Percentiles rank a stretch among this genome's conserved stretches.
Conservation (phyloP, 2,888 invertebrate genomes). For the Allophyes oxyacanthae region DNA sequence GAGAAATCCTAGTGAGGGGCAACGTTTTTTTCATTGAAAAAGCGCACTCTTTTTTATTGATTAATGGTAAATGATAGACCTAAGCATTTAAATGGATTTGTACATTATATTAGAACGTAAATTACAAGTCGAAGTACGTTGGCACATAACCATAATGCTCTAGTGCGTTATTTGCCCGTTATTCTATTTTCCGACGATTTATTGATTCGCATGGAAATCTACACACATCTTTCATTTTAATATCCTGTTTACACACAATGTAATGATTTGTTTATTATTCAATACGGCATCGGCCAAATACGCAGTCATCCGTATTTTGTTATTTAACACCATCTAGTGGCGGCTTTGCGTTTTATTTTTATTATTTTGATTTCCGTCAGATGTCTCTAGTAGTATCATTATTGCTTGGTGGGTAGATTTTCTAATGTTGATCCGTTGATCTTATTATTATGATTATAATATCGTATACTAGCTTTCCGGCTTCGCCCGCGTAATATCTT, state of each 20-base stretch:
- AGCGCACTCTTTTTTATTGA: too few species aligned
- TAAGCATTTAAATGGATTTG: too few species aligned
- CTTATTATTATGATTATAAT: too few species aligned
- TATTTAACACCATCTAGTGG: slow-evolving; percentile 33
- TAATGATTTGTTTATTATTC: slow-evolving; percentile 33
- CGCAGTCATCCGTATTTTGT: neutral
- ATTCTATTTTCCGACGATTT: slow-evolving; percentile 17
- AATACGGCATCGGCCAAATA: slow-evolving; percentile 2
- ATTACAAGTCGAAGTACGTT: too few species aligned
- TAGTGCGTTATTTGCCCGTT: neutral
- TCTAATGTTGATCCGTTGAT: neutral
- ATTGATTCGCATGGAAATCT: slow-evolving; percentile 29
- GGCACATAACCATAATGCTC: too few species aligned
- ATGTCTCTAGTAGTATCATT: slow-evolving; percentile 45
- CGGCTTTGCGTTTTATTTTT: neutral
- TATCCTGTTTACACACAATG: slow-evolving; percentile 40
- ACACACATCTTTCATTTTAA: slow-evolving; percentile 36
- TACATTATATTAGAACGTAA: too few species aligned
- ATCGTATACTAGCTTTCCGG: too few species aligned
- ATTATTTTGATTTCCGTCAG: slow-evolving; percentile 22
- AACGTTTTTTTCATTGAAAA: too few species aligned
- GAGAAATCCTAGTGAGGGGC: too few species aligned
- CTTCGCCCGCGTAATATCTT: too few species aligned
- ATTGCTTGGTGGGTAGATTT: slow-evolving; percentile 18
- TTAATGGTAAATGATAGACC: too few species aligned